Percentiles rank a stretch among this genome's conserved stretches.
Evolutionary conservation across 1,140 invertebrate species (phyloP).

Genomic region (Drosophila leontia): DNA sequence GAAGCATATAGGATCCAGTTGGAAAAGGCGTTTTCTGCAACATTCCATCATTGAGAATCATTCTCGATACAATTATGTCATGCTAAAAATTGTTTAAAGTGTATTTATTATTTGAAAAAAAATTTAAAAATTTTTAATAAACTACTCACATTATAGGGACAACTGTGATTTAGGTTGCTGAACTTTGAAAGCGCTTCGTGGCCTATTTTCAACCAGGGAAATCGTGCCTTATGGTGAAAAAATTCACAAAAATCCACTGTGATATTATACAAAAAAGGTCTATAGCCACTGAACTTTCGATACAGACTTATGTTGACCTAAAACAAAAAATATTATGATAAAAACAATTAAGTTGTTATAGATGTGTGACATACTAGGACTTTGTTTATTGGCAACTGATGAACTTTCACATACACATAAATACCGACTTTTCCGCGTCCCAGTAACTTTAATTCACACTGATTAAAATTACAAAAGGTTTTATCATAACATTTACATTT

Average conservation of each 20-base stretch:
- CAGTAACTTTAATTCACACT: constrained; percentile 28
- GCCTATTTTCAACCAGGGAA: constrained; percentile 11
- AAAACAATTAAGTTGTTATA: too few relatives aligned
- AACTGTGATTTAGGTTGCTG: constrained; percentile 16
- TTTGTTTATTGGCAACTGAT: constrained; percentile 14
- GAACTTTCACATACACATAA: constrained; percentile 11
- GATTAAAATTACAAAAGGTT: constrained; percentile 9
- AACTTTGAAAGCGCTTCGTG: neutral
- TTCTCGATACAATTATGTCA: constrained; percentile 7
- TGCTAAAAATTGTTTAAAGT: neutral
- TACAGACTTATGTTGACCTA: constrained; percentile 18
- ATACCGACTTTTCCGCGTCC: constrained; percentile 24
- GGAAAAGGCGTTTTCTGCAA: constrained; percentile 19
- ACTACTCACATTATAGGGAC: constrained; percentile 20
- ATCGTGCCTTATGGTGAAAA: neutral
- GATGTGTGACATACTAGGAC: neutral
- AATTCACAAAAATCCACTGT: constrained; percentile 20
- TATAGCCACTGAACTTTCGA: constrained; percentile 23
- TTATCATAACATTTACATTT: constrained; percentile 24
- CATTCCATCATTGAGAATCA: constrained; percentile 14
- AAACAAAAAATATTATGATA: neutral
- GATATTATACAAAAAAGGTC: constrained; percentile 25
- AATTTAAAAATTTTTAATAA: fast-evolving
- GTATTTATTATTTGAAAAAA: neutral
- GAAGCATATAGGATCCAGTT: constrained; percentile 23